Conservation (phyloP, 1,140 invertebrate genomes). For the Whitmania pigra region DNA sequence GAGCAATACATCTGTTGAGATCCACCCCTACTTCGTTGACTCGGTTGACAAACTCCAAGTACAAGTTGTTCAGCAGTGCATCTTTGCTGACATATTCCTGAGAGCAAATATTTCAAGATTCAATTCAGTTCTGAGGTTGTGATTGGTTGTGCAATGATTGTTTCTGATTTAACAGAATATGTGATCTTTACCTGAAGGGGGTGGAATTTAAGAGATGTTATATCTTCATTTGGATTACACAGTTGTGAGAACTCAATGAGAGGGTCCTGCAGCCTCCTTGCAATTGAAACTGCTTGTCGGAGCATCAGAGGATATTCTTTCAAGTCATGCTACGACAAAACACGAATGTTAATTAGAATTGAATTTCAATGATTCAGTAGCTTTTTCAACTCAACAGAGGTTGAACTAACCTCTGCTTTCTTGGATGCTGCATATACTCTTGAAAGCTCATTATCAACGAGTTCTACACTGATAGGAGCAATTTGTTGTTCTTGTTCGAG, state of each 20-base stretch:
- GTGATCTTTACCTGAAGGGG: conserved; percentile 52
- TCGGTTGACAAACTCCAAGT: conserved; percentile 77
- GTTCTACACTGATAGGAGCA: conserved; percentile 72
- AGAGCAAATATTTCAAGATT: conserved; percentile 24
- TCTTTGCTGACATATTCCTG: conserved; percentile 71
- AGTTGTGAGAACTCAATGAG: conserved; percentile 88
- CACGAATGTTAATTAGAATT: too few species aligned
- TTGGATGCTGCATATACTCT: conserved; percentile 76
- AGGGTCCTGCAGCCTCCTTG: conserved; percentile 82
- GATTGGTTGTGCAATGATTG: not conserved
- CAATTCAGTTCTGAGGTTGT: not conserved
- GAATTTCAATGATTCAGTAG: too few species aligned
- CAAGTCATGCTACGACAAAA: conserved; percentile 52
- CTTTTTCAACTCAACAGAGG: not conserved
- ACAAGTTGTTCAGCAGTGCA: conserved; percentile 67
- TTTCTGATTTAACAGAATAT: too few species aligned
- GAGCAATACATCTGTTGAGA: conserved; percentile 78
- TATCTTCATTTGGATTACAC: conserved; percentile 86
- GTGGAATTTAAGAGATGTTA: conserved; percentile 82
- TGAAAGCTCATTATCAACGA: conserved; percentile 80
- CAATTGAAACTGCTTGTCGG: conserved; percentile 80
- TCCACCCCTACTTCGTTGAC: conserved; percentile 98
- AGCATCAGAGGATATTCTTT: conserved; percentile 76
- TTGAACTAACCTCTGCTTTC: conserved; percentile 54
- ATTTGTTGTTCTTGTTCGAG: conserved; percentile 74